phyloP scores from a whole-genome alignment of 2,113 vertebrate genomes.

The Gila orcuttii region DNA sequence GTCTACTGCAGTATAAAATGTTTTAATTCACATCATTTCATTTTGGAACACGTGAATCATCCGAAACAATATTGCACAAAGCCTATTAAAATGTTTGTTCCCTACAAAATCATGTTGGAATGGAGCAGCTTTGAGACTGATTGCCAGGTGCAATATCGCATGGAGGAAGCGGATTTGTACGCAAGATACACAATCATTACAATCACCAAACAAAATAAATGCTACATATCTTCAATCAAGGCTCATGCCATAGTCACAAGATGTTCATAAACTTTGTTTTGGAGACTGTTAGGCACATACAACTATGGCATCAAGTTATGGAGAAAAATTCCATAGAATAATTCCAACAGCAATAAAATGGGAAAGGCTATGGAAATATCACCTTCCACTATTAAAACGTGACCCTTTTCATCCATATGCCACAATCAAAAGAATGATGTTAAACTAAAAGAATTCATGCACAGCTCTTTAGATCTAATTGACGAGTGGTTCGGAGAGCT shows the following conservation, averaged over 20 bases:
- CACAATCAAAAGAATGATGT: slow-evolving; percentile 18
- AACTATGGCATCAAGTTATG: slow-evolving; percentile 25
- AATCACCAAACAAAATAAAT: slow-evolving; percentile 33
- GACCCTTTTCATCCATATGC: slow-evolving; percentile 29
- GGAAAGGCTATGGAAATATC: slow-evolving; percentile 25
- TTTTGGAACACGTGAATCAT: slow-evolving; percentile 45
- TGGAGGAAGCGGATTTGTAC: not conserved
- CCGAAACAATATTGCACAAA: slow-evolving; percentile 59
- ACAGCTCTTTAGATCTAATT: slow-evolving; percentile 25
- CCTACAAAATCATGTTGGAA: slow-evolving; percentile 53
- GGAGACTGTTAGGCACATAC: slow-evolving; percentile 39
- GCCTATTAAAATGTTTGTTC: slow-evolving; percentile 42
- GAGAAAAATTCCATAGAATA: slow-evolving; percentile 39
- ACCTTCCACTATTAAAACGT: slow-evolving; percentile 17
- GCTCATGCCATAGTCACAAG: slow-evolving; percentile 15
- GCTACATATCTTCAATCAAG: slow-evolving; percentile 46
- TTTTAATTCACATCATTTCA: not conserved
- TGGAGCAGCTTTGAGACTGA: slow-evolving; percentile 55
- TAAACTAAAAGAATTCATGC: not conserved
- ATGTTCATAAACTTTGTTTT: slow-evolving; percentile 27
- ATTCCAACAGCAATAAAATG: slow-evolving; percentile 32
- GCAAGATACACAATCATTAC: not conserved
- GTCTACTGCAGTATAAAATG: slow-evolving; percentile 33
- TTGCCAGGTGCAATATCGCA: slow-evolving; percentile 59
- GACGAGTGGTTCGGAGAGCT: slow-evolving; percentile 7